Evolutionary conservation across 2,888 invertebrate species (phyloP), one percentile per base, ranked within the genome.

Genomic region (Sphaeridia pumilis): DNA sequence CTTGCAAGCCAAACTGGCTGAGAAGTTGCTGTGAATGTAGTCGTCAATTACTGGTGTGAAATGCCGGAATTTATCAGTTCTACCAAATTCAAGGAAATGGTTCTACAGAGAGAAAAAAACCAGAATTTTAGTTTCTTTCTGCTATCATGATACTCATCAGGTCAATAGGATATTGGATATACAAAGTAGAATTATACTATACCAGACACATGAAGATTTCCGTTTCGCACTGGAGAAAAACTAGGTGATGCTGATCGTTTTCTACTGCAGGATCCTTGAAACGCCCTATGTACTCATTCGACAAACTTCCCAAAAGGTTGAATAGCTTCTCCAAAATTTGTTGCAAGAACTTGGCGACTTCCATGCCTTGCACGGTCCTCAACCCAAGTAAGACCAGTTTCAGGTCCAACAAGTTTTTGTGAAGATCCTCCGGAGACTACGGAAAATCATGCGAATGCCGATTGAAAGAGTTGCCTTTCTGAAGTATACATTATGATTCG

Each of bases 281-380:
- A 24, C 26, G 28, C 25, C 20, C 21, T 12, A 17, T 1, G 10
- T 42, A 17, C 22, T 14, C 56, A 48, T 35, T 27, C n/a, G 26
- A 22, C n/a, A 21, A 59, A 21, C 83, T 80, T 72, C 87, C 87
- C 47, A 94, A 75, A 68, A 98, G 93, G 69, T 83, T 84, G 70
- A 97, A 95, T 47, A 98, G 76, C 0, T 93, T 90, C 70, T 97
- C 95, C 36, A 95, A 75, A 58, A 93, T 87, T 67, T 94, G 93
- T 71, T 90, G 87, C 45, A 97, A 74, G 72, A 95, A 95, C 74
- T 93, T 94, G n/a, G 94, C 90, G 4, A 95, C 81, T 72, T 95
- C 94, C 69, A 89, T 90, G 4, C 87, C 87, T 48, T 87, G 87
- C 4, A 92, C 90, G 54, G 80, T 78, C 73, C 86, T 82, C 45